Conservation (phyloP, 2,113 vertebrate genomes). For the Megaceryle torquata region DNA sequence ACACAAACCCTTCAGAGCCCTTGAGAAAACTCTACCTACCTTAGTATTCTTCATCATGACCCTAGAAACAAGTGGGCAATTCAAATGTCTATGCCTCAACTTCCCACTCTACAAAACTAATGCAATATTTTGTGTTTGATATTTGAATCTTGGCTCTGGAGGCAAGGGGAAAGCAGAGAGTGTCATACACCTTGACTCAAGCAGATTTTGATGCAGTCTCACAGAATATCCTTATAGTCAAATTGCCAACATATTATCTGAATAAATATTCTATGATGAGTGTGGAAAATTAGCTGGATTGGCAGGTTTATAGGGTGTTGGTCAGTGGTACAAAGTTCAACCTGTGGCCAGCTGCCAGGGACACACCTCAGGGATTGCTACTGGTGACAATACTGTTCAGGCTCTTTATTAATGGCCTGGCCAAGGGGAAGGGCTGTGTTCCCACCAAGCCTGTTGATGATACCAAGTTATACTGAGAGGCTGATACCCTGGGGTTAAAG, state of each 20-base stretch:
- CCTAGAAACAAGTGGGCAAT: not conserved
- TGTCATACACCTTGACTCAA: not conserved
- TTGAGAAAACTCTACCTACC: not conserved
- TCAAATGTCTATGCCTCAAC: not conserved
- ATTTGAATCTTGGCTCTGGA: not conserved
- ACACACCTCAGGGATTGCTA: fast-evolving
- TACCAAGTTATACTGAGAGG: fast-evolving
- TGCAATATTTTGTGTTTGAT: not conserved
- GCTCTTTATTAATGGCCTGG: not conserved
- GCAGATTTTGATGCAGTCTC: not conserved
- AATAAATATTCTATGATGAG: not conserved
- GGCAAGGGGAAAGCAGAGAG: fast-evolving
- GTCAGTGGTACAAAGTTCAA: not conserved
- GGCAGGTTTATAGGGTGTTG: not conserved
- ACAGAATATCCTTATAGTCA: not conserved
- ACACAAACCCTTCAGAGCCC: not conserved
- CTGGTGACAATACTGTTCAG: not conserved
- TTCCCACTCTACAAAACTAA: not conserved
- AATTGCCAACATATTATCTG: not conserved
- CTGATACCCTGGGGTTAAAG: not conserved
- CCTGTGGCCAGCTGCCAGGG: not conserved
- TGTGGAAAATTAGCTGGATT: not conserved
- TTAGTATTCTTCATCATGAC: not conserved
- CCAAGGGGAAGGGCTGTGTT: fast-evolving
- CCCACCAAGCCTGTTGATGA: not conserved